Conservation (phyloP, 2,888 invertebrate species). For the Agrenia bidenticulata region DNA sequence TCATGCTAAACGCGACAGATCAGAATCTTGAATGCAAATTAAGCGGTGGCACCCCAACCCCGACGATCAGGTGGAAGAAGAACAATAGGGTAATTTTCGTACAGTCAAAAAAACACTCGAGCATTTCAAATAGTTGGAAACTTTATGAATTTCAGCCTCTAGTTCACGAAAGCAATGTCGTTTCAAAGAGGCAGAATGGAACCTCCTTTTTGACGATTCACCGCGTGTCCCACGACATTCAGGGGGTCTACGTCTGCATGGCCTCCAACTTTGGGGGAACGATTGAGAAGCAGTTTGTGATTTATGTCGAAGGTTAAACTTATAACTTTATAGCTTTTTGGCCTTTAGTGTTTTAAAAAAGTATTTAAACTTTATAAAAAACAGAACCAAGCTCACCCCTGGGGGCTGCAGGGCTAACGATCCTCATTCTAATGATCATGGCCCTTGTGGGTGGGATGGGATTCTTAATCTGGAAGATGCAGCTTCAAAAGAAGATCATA, state of each 20-base stretch:
- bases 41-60: conserved; percentile 31
- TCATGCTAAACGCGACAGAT: conserved; percentile 45
- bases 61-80: conserved; percentile 48
- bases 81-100: conserved; percentile 43
- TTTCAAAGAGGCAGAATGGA: conserved; percentile 37
- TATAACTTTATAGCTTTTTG: no score
- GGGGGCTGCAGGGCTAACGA: conserved; percentile 24
- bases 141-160: no score
- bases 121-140: no score
- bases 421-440: conserved; percentile 30
- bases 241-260: conserved; percentile 49
- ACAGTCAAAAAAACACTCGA: no score
- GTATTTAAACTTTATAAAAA: not conserved
- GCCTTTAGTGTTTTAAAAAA: not conserved
- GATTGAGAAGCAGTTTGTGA: conserved; percentile 32
- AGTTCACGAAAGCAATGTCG: conserved; percentile 33
- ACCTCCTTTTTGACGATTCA: conserved; percentile 42
- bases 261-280: conserved; percentile 48
- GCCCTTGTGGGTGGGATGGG: conserved; percentile 36
- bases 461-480: conserved; percentile 47
- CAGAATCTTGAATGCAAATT: conserved; percentile 37
- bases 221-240: conserved; percentile 44
- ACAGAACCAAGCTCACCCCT: conserved; percentile 36
- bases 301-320: conserved; percentile 41
- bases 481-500: conserved; percentile 50